A percentile compares a stretch with the other conserved stretches of the same genome.
Conservation (phyloP, 1,140 invertebrate species). For the Gryllus bimaculatus region DNA sequence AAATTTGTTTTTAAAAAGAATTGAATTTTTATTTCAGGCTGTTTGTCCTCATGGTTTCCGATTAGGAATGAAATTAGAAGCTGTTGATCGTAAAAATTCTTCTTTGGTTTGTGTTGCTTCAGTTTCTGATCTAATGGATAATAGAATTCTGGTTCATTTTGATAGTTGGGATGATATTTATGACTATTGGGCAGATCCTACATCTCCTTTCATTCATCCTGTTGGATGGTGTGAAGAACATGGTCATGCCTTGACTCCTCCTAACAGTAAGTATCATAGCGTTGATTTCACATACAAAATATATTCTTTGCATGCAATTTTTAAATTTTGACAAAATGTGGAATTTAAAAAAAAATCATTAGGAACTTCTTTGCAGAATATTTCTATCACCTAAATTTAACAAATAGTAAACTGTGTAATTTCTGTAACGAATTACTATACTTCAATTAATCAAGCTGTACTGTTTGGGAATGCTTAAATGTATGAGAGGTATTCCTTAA, state of each 20-base stretch:
- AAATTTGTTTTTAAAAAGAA: not conserved
- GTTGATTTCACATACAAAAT: no score
- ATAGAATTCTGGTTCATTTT: slow-evolving; percentile 83
- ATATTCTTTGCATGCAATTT: no score
- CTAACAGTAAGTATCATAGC: slow-evolving; percentile 56
- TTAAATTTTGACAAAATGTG: no score
- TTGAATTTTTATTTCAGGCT: slow-evolving; percentile 36
- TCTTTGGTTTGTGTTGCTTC: slow-evolving; percentile 80
- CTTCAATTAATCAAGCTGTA: no score
- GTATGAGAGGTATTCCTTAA: no score
- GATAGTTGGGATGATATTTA: slow-evolving; percentile 91
- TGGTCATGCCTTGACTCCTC: slow-evolving; percentile 68
- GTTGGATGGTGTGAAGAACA: slow-evolving; percentile 85
- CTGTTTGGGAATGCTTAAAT: no score
- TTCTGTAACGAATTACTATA: no score
- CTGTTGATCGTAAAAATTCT: slow-evolving; percentile 84
- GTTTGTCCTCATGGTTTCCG: slow-evolving; percentile 67
- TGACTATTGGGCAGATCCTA: slow-evolving; percentile 86
- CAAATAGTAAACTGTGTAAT: no score
- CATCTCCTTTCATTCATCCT: slow-evolving; percentile 86
- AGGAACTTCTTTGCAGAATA: no score
- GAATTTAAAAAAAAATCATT: no score
- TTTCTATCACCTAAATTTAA: no score
- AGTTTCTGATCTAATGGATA: slow-evolving; percentile 72
- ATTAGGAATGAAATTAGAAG: slow-evolving; percentile 89